Base-by-base conservation (phyloP, 2,113 vertebrate genomes). In the Nibea coibor region DNA sequence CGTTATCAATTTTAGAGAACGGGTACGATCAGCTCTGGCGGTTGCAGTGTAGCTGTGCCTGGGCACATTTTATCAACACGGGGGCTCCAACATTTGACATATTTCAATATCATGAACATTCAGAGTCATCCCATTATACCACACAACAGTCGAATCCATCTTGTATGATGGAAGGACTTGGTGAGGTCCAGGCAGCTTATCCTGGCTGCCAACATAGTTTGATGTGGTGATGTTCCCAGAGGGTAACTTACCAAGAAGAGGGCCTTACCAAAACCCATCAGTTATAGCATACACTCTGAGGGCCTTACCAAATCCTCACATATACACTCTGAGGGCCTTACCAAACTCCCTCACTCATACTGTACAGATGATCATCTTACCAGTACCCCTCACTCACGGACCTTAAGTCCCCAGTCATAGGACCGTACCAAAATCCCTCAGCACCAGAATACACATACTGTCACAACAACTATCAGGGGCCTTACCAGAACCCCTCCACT, bases 401-500 rank as follows among this genome's bases (percentile, higher is more conserved):
- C 80, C 80, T 72, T 70, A 81, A 71, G 84, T 75, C 80, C 82
- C 68, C 58, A 67, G 45, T 64, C 59, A 42, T 0, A 86, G 72
- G 88, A 70, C 75, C 87, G 87, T 81, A 75, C 88, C 86, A 83
- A 80, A 77, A 68, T 31, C 77, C 53, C 78, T 83, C 85, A 64
- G 78, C 69, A 81, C 56, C 68, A 87, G 61, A 82, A 61, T 15
- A 61, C 65, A 78, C 39, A 31, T 74, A 65, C 56, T 24, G 61
- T 66, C 67, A 86, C 80, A 85, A 77, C 80, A 78, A 20, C 54
- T 78, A 77, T 5, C 43, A 58, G 90, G 93, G 93, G 91, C 92
- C 93, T 95, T 95, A 94, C 93, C 93, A 74, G 22, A 82, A 86
- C 91, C 92, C 93, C 88, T 66, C 87, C 71, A 66, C 63, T 31